phyloP scores from a whole-genome alignment of 2,113 vertebrate genomes.

The Rhinolophus ferrumequinum region DNA sequence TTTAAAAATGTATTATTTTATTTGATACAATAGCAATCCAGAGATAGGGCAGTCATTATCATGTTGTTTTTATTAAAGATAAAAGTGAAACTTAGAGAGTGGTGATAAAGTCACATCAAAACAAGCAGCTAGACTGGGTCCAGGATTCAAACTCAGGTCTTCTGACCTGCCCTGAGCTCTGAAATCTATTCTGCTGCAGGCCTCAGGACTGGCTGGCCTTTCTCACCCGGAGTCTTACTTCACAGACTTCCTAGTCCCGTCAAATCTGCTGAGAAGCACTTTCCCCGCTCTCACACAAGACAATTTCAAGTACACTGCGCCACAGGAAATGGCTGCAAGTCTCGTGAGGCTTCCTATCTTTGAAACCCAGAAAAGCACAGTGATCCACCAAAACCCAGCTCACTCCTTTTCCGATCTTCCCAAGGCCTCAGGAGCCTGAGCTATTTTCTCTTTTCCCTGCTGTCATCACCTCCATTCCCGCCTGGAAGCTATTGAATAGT shows the following conservation, averaged over 20 bases:
- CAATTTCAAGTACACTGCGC: background rate
- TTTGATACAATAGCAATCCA: background rate
- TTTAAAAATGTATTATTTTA: background rate
- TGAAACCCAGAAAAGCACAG: background rate
- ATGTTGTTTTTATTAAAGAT: background rate
- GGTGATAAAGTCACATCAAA: background rate
- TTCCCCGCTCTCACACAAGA: background rate
- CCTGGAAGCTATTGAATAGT: background rate
- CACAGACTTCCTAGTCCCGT: background rate
- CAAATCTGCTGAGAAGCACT: background rate
- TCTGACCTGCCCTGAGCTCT: background rate
- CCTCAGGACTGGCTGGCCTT: background rate
- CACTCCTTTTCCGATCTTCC: background rate
- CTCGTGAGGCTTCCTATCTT: background rate
- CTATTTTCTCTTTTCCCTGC: background rate
- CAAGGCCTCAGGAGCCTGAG: background rate
- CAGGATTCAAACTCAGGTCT: background rate
- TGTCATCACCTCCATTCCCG: background rate
- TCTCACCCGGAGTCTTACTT: background rate
- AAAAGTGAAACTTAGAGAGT: background rate
- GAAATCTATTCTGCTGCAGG: background rate
- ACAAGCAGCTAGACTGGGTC: background rate
- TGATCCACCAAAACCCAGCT: background rate
- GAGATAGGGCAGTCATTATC: background rate
- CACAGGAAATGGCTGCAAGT: background rate